Percentiles rank a stretch among this genome's conserved stretches.
Conservation (phyloP, 2,888 invertebrate species). For the Tipula unca region DNA sequence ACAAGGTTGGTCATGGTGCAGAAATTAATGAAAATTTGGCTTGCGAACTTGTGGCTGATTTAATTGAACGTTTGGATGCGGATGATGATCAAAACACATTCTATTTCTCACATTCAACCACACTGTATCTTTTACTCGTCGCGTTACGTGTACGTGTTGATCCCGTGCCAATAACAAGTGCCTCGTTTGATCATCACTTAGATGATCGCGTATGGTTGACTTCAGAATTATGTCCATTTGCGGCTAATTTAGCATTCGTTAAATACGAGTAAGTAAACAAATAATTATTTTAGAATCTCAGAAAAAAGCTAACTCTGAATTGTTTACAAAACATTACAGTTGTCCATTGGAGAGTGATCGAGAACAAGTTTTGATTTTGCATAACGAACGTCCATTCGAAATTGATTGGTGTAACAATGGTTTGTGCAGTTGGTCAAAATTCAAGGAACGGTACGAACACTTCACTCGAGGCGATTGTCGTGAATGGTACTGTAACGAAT, state of each 20-base stretch:
- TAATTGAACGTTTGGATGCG: constrained; percentile 55
- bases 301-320: background rate
- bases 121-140: constrained; percentile 47
- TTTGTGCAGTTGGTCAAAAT: constrained; percentile 64
- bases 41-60: constrained; percentile 56
- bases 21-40: constrained; percentile 54
- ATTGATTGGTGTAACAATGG: constrained; percentile 65
- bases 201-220: constrained; percentile 52
- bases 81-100: constrained; percentile 47
- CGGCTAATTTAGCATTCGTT: constrained; percentile 57
- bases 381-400: constrained; percentile 61
- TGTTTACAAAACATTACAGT: background rate
- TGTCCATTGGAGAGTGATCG: constrained; percentile 34
- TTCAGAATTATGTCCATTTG: constrained; percentile 54
- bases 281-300: too few relatives aligned
- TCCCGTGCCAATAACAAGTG: constrained; percentile 47
- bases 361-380: constrained; percentile 57
- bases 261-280: constrained; percentile 51
- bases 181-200: constrained; percentile 47
- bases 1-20: constrained; percentile 60
- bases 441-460: constrained; percentile 51
- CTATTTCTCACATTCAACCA: constrained; percentile 52
- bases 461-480: constrained; percentile 42
- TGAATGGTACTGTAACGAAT: background rate
- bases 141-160: constrained; percentile 54